phyloP scores from a whole-genome alignment of 2,888 invertebrate genomes.

The Heliconius ethilla region DNA sequence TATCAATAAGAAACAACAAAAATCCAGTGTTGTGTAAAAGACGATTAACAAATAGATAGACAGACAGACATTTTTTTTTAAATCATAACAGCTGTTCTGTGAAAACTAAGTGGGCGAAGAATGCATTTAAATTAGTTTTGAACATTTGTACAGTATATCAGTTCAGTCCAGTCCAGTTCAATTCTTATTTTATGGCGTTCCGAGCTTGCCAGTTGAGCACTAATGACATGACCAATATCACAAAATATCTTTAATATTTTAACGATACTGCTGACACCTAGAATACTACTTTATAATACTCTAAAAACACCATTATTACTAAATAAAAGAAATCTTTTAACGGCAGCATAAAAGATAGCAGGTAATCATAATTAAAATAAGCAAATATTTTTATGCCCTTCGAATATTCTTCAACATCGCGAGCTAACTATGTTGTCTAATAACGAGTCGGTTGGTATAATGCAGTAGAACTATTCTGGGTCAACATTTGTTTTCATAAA shows the following conservation, averaged over 20 bases:
- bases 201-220: too few relatives aligned
- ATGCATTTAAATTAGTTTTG: too few relatives aligned
- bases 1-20: too few relatives aligned
- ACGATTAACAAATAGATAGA: too few relatives aligned
- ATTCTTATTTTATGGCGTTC: too few relatives aligned
- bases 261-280: background rate
- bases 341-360: background rate
- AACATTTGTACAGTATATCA: too few relatives aligned
- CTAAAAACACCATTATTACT: background rate
- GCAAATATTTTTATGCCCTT: constrained; percentile 2
- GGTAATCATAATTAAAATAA: constrained; percentile 1
- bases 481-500: constrained; percentile 21
- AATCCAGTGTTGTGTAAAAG: too few relatives aligned
- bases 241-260: background rate
- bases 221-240: too few relatives aligned
- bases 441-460: background rate
- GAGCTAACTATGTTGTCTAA: constrained; percentile 9
- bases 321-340: background rate
- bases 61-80: too few relatives aligned
- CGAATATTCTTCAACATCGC: constrained; percentile 6
- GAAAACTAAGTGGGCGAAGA: too few relatives aligned
- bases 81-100: too few relatives aligned
- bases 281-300: background rate
- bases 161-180: too few relatives aligned
- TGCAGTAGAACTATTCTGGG: constrained; percentile 9